Base-by-base conservation (phyloP, 2,797 vertebrate genomes). In the Fundulus diaphanus region DNA sequence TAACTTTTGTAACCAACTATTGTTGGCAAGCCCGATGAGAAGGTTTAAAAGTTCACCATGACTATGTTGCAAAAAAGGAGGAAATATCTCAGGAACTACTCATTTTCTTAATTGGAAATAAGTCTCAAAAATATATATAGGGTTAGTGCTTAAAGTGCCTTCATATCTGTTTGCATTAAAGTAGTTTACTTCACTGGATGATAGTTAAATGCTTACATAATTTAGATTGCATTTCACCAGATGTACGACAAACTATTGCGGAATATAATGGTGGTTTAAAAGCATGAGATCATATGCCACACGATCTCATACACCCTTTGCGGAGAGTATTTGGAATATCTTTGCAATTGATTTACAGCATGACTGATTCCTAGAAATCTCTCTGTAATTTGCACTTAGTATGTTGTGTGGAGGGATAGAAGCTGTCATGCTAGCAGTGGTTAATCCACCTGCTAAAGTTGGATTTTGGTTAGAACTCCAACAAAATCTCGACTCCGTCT, bases 401-500 rank as follows among this genome's bases (percentile, higher is more conserved):
- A 35, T 33, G 27, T 68, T 73, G 61, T 24, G 71, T n/a, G 29
- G 1, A 4, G 27, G 31, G 33, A 37, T 22, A 35, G 1, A 24
- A 13, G 37, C 24, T 52, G n/a, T 61, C 35, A 68, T 13, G 68
- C 72, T 46, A 56, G 73, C 4, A 27, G 44, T 63, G 70, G 54
- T 70, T 70, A 42, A 46, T 81, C 82, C 13, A 12, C 68, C 73
- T 46, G 73, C 87, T 59, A 85, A 87, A 75, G 85, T 74, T 82
- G 77, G 84, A 84, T 88, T 85, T 79, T 42, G 71, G 84, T 79
- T 59, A 76, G 72, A 77, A 73, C 35, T 75, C 44, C 24, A 82
- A 78, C 78, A 79, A 78, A 81, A 77, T 67, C 31, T 16, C 31
- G 73, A 70, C 70, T 70, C 52, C 49, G 54, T 79, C 73, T 84